Conservation (phyloP, 1,140 invertebrate species). For the Trinorchestia longiramus region DNA sequence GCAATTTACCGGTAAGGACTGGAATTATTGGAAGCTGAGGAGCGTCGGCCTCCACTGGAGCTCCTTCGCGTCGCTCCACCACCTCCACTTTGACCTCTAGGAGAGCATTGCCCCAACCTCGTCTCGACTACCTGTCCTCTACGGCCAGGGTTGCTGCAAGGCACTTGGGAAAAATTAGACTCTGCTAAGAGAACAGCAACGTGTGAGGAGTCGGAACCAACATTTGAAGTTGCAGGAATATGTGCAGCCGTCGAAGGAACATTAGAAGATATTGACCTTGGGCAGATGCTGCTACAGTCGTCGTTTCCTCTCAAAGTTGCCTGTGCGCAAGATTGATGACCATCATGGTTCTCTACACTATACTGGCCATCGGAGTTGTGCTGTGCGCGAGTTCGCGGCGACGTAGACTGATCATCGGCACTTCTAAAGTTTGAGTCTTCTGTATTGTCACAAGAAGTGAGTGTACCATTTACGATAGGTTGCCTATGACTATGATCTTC, state of each 20-base stretch:
- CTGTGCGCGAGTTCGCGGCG: background rate
- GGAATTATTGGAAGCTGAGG: conserved; percentile 21
- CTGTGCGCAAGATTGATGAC: too few relatives aligned
- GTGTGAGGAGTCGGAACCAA: background rate
- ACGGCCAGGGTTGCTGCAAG: background rate
- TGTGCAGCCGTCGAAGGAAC: background rate
- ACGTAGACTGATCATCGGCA: background rate
- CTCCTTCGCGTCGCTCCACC: conserved; percentile 22
- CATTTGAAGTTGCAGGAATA: background rate
- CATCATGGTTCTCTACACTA: background rate
- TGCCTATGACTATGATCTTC: background rate
- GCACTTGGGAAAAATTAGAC: background rate
- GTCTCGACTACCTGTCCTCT: background rate
- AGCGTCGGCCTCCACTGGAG: conserved; percentile 15
- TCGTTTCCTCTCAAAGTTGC: background rate
- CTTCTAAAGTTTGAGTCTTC: background rate
- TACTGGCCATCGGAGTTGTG: background rate
- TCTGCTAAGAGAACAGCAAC: background rate
- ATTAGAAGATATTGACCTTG: background rate
- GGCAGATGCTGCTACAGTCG: background rate
- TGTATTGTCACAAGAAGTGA: background rate
- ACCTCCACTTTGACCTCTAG: conserved; percentile 9
- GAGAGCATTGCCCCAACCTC: background rate
- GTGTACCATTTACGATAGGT: background rate
- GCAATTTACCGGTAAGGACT: conserved; percentile 31